These are phyloP conservation scores for Orientallactaga sibirica DNA, from an alignment of 2,797 vertebrate genomes.

Conservation along the genomic window DNA sequence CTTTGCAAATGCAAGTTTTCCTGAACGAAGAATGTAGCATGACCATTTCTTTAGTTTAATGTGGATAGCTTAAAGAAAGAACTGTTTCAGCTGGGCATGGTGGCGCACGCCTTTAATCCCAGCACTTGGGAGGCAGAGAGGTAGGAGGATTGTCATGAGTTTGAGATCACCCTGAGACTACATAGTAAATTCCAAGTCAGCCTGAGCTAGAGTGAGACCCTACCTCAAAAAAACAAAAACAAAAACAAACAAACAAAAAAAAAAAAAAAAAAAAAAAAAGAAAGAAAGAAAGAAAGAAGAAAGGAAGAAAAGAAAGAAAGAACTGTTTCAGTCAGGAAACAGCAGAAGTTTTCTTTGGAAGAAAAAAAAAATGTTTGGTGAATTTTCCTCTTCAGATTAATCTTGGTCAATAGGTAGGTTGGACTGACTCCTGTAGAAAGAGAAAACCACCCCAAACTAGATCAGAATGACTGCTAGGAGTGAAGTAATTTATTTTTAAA, in stretches of 20 bases:
- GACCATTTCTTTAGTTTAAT: slow-evolving; percentile 5
- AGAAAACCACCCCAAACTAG: background rate
- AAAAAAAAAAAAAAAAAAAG: too few relatives aligned
- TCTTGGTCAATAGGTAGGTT: background rate
- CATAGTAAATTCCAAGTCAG: too few relatives aligned
- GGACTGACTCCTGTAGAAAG: background rate
- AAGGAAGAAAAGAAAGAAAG: background rate
- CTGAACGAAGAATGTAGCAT: background rate
- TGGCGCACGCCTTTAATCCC: too few relatives aligned
- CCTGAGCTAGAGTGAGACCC: too few relatives aligned
- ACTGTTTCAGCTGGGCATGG: too few relatives aligned
- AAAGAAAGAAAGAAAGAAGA: too few relatives aligned
- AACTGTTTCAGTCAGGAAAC: background rate
- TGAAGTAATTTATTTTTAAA: slow-evolving; percentile 22
- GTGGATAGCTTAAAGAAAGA: slow-evolving; percentile 10
- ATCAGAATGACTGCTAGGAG: slow-evolving; percentile 36
- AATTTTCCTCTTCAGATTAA: background rate
- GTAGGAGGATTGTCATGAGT: too few relatives aligned
- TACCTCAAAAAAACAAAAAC: too few relatives aligned
- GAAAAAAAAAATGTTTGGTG: background rate
- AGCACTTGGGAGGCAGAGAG: too few relatives aligned
- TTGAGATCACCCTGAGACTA: too few relatives aligned
- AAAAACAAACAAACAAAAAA: too few relatives aligned
- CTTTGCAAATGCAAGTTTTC: slow-evolving; percentile 2
- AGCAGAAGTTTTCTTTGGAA: background rate